phyloP scores from a whole-genome alignment of 2,888 invertebrate genomes.

The Acanthosepion esculentum region DNA sequence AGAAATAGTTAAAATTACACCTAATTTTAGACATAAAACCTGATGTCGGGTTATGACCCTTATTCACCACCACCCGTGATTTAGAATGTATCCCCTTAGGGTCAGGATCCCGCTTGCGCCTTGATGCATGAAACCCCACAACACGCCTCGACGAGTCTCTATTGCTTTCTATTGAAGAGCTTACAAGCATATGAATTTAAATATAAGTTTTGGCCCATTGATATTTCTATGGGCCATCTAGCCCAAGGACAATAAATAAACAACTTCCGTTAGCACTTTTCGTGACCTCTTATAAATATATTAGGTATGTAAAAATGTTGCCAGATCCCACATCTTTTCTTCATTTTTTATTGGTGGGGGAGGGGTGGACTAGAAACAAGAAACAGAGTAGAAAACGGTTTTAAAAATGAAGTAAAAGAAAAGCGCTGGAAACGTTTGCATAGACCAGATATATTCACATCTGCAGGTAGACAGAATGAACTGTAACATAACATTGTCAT shows the following conservation, averaged over 20 bases:
- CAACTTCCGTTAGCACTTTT: background rate
- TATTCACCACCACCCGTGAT: background rate
- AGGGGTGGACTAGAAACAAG: too few relatives aligned
- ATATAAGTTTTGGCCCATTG: background rate
- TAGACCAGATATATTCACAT: too few relatives aligned
- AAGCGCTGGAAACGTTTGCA: too few relatives aligned
- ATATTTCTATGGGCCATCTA: background rate
- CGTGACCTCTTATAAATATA: background rate
- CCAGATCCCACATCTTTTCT: background rate
- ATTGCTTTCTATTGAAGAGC: background rate
- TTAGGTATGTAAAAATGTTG: background rate
- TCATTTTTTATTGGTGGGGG: too few relatives aligned
- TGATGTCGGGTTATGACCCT: background rate
- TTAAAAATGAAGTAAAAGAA: too few relatives aligned
- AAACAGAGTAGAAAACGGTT: too few relatives aligned
- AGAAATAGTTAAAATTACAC: background rate
- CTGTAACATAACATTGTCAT: too few relatives aligned
- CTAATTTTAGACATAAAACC: background rate
- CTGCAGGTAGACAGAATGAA: too few relatives aligned
- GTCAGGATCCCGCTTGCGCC: background rate
- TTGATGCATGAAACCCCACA: background rate
- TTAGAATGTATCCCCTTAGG: background rate
- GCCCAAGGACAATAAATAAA: background rate
- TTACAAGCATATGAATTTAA: background rate
- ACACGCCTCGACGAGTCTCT: background rate